phyloP scores from a whole-genome alignment of 1,140 invertebrate species.

The Drosophila simulans region DNA sequence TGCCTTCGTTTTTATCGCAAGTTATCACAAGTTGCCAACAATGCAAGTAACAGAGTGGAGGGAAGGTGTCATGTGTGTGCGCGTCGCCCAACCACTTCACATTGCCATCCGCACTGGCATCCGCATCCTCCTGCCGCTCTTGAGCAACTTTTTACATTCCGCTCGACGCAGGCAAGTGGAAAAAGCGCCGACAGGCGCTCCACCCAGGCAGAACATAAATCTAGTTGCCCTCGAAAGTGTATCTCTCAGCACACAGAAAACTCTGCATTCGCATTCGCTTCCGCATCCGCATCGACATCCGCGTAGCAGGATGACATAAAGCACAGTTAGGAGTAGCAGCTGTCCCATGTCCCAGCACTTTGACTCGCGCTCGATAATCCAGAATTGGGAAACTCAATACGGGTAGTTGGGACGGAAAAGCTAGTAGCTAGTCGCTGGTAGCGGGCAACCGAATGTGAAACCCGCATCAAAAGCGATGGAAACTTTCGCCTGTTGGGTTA shows the following conservation, averaged over 20 bases:
- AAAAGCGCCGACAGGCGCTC: conserved; percentile 43
- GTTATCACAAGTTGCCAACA: conserved; percentile 69
- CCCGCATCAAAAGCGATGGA: conserved; percentile 17
- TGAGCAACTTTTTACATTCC: conserved; percentile 67
- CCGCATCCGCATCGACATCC: not conserved
- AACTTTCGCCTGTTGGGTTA: conserved; percentile 16
- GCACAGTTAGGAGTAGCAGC: conserved; percentile 49
- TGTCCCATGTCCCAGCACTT: conserved; percentile 24
- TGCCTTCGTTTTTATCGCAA: conserved; percentile 77
- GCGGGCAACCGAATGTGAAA: not conserved
- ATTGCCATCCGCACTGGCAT: not conserved
- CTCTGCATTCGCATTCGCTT: not conserved
- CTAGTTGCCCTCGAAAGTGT: conserved; percentile 6
- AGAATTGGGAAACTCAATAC: conserved; percentile 5
- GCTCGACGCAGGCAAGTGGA: conserved; percentile 51
- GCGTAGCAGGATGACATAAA: conserved; percentile 23
- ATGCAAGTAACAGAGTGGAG: conserved; percentile 37
- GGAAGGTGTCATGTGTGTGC: not conserved
- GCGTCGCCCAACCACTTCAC: not conserved
- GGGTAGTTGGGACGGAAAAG: not conserved
- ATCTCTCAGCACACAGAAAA: conserved; percentile 1
- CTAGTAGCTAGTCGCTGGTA: not conserved
- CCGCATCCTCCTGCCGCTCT: not conserved
- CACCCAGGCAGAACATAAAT: conserved; percentile 7
- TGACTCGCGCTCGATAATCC: conserved; percentile 29